Evolutionary conservation across 2,888 invertebrate species (phyloP), one percentile per base, ranked within the genome.

Genomic region (Pheosia gnoma): DNA sequence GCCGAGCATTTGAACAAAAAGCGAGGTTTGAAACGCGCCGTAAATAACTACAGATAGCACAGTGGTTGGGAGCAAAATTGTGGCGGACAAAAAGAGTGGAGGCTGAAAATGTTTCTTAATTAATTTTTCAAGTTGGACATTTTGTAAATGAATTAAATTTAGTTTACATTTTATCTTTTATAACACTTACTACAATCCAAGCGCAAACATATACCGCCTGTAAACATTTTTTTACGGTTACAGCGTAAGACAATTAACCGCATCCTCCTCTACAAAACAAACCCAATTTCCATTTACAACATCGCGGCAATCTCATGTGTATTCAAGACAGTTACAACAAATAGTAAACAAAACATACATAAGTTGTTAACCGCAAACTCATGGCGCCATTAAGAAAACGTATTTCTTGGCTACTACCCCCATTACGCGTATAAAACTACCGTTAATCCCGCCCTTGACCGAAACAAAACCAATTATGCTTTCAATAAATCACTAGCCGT

Each of bases 391-490:
- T 82, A 86, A 83, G 80, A 76, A 80, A 79, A 77, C 76, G 77
- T 75, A 71, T 78, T 75, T 80, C 74, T 78, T 76, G 72, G 77
- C 82, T 81, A 85, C 83, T 83, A 81, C 79, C 79, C 73, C 83
- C 85, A 89, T 88, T 88, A 89, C 81, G 73, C 78, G 84, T 78
- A 86, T 86, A 84, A 86, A 89, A 88, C 83, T 84, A 81, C 81
- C 85, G 83, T 89, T 88, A 88, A 85, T 86, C 71, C 81, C 72
- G 82, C 77, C 87, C 88, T 87, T 86, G 86, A 83, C 85, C 84
- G 77, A 85, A 87, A 88, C 87, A 89, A 89, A 89, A 86, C 86
- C 88, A 89, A 89, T 89, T 89, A 88, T 84, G 83, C 82, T 83
- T 80, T 81, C 80, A 79, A 88, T 90, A 89, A 90, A 89, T 89